These are phyloP conservation scores for Enteromius thamalakanensis DNA, from an alignment of 2,797 vertebrate species.

Conservation along the genomic window DNA sequence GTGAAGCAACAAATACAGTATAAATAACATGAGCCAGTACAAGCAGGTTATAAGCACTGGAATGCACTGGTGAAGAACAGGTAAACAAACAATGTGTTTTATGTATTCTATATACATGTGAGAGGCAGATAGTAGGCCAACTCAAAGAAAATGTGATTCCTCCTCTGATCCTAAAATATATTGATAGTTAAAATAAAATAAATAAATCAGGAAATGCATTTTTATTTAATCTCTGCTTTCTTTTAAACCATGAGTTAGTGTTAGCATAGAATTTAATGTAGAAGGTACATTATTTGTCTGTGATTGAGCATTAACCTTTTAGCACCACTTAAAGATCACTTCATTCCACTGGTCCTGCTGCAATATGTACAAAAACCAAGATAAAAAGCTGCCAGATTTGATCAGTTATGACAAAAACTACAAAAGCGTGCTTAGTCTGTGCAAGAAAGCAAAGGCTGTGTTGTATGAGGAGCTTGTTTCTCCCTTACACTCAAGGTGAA, in stretches of 20 bases:
- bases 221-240: neutral
- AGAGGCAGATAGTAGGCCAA: neutral
- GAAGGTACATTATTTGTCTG: too few species aligned
- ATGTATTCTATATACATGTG: neutral
- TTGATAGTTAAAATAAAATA: neutral
- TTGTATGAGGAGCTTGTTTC: slow-evolving; percentile 15
- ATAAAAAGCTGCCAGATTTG: neutral
- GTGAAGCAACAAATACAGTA: neutral
- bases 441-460: slow-evolving; percentile 1
- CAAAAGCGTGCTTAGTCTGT: neutral
- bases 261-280: too few species aligned
- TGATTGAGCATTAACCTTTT: neutral
- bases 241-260: too few species aligned
- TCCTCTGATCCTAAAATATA: neutral
- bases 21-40: neutral
- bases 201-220: neutral
- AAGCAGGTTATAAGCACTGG: neutral
- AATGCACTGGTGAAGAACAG: neutral
- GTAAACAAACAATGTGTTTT: neutral
- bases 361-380: neutral
- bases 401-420: neutral
- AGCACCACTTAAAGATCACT: neutral
- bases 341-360: neutral
- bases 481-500: slow-evolving; percentile 46
- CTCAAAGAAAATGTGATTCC: neutral